Base-by-base conservation (phyloP, 2,888 invertebrate species). In the Cryptosula pallasiana region DNA sequence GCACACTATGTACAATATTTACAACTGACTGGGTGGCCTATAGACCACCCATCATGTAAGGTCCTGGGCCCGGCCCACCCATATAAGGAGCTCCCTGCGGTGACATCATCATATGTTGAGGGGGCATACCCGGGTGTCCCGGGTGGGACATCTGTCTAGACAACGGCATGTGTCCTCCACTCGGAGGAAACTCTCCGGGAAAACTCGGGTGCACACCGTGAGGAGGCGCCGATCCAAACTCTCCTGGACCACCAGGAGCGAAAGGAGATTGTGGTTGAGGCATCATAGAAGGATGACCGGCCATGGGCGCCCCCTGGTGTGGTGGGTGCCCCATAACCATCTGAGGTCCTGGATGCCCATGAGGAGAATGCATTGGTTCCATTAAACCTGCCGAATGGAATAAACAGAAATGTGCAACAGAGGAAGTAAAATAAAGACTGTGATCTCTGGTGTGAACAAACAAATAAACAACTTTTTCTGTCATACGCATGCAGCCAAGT, bases 301-400 rank as follows among this genome's bases (percentile, higher is more conserved):
- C 9, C 45, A 45, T 45, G 32, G 25, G 63, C 25, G 63, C 9
- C 5, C 57, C 57, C 45, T 45, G 45, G 45, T 45, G 45, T 32
- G 63, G 63, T 32, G 63, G 63, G 20, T 72, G 70, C 71, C 74
- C 74, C 76, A 78, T 77, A 72, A 76, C 76, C 74, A 77, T 76
- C 23, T 75, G 74, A 54, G 78, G 78, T 32, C 77, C 78, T 75
- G 77, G 76, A 35, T 76, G 78, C 29, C 35, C 34, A 57, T 57
- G 72, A 54, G 45, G 45, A 9, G 63, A 63, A 9, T 20, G 63
- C 63, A 63, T 63, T 63, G 63, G 63, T 2, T 63, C 63, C 63
- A 63, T 63, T 32, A 63, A 27, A 27, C 63, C 63, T 63, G 9
- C 29, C 23, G 63, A 63, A 57, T 57, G n/a, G n/a, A 57, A 57